Evolutionary conservation across 2,888 invertebrate species (phyloP), one percentile per base, ranked within the genome.

Genomic region (Dusona sp.): DNA sequence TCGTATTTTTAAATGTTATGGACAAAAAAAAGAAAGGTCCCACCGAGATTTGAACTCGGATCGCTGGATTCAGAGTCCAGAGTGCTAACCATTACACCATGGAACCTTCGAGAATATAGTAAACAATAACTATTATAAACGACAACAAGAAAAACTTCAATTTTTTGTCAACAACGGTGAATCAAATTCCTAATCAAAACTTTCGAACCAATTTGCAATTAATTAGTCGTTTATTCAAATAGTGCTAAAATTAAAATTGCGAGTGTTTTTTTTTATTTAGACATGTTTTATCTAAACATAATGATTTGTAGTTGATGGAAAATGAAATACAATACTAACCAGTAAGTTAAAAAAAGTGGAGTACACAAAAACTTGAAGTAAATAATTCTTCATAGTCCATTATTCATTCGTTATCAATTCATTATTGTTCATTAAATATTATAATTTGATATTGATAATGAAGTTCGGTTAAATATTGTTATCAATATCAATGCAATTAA

Each of bases 31-130:
- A 83, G 64, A 83, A 33, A 75, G 96, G 96, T 96, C 95, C 96
- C 96, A 96, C 96, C 96, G 96, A 96, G 96, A 96, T 96, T 96
- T 96, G 96, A 96, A 96, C 96, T 96, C 96, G 96, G 96, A 96
- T 96, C 96, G 96, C 96, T 96, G 96, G 96, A 96, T 96, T 96
- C 96, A 96, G 95, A 96, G 96, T 96, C 96, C 96, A 96, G 96
- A 96, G 96, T 96, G 96, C 96, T 96, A 96, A 96, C 96, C 96
- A 95, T 96, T 96, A 96, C 96, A 96, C 74, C 73, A 73, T 81
- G 78, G 86, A 79, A 86, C 86, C 79, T 13, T 79, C 22, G 45
- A 42, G 22, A 48, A n/a, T 33, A 6, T 29, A 51, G 0, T 61
- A n/a, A 33, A 70, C 57, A 61, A 57, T 70, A 11, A 57, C 29